Percentiles rank a stretch among this genome's conserved stretches.
These are phyloP conservation scores for Portevinia maculata DNA, from an alignment of 2,888 invertebrate species.

Conservation along the genomic window DNA sequence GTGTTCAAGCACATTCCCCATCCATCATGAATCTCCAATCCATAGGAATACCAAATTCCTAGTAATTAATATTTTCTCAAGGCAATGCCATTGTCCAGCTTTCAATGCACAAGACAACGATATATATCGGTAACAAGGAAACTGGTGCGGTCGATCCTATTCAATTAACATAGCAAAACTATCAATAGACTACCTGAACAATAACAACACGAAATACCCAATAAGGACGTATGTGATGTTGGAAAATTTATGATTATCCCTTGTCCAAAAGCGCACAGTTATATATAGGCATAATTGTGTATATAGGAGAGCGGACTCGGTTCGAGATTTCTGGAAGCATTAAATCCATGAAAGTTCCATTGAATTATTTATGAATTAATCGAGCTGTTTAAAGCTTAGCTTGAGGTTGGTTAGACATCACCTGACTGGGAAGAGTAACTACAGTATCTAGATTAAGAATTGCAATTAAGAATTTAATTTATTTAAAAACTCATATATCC, in stretches of 20 bases:
- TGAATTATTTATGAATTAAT: constrained; percentile 58
- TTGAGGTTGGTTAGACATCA: constrained; percentile 20
- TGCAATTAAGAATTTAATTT: constrained; percentile 36
- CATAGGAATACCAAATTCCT: not conserved
- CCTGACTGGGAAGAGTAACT: constrained; percentile 26
- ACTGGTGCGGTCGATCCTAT: constrained; percentile 15
- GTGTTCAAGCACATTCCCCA: not conserved
- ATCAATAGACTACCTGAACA: constrained; percentile 23
- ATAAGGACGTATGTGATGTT: constrained; percentile 19
- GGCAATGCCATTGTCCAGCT: constrained; percentile 1
- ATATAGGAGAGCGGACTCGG: not conserved
- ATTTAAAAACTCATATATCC: constrained; percentile 30
- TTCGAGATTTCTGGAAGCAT: constrained; percentile 44
- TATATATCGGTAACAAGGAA: constrained; percentile 10
- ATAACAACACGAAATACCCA: constrained; percentile 12
- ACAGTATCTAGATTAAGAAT: constrained; percentile 20
- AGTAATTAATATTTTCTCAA: constrained; percentile 49
- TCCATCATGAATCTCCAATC: not conserved
- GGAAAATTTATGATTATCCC: constrained; percentile 63
- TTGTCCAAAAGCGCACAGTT: constrained; percentile 11
- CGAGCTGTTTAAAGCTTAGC: constrained; percentile 30
- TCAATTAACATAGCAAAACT: constrained; percentile 57
- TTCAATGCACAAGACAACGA: constrained; percentile 4
- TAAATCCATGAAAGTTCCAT: constrained; percentile 46
- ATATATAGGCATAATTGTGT: not conserved